These are phyloP conservation scores for Germaria angustata DNA, from an alignment of 2,888 invertebrate genomes.

Conservation along the genomic window DNA sequence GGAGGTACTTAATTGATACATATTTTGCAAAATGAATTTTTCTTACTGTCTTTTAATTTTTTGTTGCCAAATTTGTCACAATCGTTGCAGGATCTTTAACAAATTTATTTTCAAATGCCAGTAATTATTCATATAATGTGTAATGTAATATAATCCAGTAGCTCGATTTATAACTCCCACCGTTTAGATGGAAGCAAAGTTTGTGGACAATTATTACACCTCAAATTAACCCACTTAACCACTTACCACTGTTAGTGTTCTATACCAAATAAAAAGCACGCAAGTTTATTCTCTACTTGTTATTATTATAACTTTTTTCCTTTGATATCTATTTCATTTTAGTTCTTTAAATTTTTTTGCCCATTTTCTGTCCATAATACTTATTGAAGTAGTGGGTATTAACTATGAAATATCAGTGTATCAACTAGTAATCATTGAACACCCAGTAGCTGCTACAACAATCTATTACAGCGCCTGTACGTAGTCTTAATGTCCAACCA, in stretches of 20 bases:
- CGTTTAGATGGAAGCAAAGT: too few species aligned
- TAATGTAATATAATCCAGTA: too few species aligned
- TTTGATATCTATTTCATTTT: conserved; percentile 57
- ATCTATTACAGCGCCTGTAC: conserved; percentile 42
- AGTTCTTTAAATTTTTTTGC: conserved; percentile 20
- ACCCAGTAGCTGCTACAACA: conserved; percentile 62
- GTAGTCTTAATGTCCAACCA: conserved; percentile 7
- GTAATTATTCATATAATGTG: too few species aligned
- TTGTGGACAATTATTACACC: too few species aligned
- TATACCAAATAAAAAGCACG: conserved; percentile 20
- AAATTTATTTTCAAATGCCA: too few species aligned
- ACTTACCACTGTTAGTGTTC: neutral
- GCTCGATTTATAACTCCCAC: too few species aligned
- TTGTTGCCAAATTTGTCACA: too few species aligned
- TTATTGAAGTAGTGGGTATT: conserved; percentile 46
- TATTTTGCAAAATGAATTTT: too few species aligned
- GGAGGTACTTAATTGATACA: too few species aligned
- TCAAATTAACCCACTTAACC: neutral
- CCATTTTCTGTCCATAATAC: conserved; percentile 15
- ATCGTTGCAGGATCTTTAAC: too few species aligned
- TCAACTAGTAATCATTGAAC: conserved; percentile 60
- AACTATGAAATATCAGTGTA: conserved; percentile 57
- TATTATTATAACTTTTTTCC: neutral
- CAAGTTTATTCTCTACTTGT: conserved; percentile 12
- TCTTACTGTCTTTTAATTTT: too few species aligned